Conservation (phyloP, 2,797 vertebrate species). For the Megaceryle alcyon region DNA sequence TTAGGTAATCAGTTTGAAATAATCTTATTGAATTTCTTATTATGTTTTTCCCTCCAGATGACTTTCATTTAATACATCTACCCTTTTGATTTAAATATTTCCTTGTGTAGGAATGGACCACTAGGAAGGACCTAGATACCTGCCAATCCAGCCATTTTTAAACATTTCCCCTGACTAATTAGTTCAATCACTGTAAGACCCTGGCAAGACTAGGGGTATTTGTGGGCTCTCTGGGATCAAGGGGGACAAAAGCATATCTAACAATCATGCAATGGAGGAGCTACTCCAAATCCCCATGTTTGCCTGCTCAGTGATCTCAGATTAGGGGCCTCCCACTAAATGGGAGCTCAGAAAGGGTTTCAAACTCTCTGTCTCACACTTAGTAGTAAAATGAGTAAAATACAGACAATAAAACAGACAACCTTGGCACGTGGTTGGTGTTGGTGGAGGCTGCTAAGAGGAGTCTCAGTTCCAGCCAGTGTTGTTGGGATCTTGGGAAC, state of each 20-base stretch:
- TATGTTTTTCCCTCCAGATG: slow-evolving; percentile 5
- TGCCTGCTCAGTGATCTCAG: neutral
- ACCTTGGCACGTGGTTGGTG: neutral
- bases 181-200: neutral
- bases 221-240: neutral
- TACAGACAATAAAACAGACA: neutral
- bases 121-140: neutral
- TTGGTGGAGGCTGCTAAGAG: neutral
- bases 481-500: neutral
- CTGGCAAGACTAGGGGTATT: neutral
- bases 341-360: neutral
- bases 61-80: neutral
- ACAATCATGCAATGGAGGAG: fast-evolving
- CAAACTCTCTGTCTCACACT: neutral
- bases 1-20: neutral
- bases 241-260: neutral
- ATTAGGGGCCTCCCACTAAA: neutral
- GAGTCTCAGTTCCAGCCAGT: neutral
- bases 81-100: slow-evolving; percentile 5
- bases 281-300: neutral
- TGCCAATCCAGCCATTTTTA: neutral
- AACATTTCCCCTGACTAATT: neutral
- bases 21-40: neutral
- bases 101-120: neutral
- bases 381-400: neutral